These are phyloP conservation scores for Gavia stellata DNA, from an alignment of 2,113 vertebrate genomes.

Conservation along the genomic window DNA sequence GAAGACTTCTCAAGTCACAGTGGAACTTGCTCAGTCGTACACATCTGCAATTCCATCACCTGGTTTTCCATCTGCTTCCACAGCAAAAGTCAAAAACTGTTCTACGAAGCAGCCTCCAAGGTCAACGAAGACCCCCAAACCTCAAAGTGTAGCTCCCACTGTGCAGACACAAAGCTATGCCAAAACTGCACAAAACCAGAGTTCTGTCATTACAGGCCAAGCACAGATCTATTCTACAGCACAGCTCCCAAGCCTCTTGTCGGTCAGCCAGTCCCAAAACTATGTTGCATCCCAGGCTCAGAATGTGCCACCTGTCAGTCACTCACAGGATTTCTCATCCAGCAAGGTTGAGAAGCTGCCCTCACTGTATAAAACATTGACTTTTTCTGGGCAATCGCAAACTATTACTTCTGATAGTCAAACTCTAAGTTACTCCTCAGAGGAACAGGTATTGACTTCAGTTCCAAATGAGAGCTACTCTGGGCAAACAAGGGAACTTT, in stretches of 20 bases:
- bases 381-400: conserved; percentile 86
- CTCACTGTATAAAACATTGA: conserved; percentile 87
- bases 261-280: conserved; percentile 86
- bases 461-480: conserved; percentile 83
- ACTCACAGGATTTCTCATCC: conserved; percentile 84
- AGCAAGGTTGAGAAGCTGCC: conserved; percentile 87
- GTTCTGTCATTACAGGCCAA: conserved; percentile 89
- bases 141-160: conserved; percentile 78
- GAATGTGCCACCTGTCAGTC: conserved; percentile 80
- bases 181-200: conserved; percentile 87
- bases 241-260: conserved; percentile 87
- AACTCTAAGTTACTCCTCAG: conserved; percentile 84
- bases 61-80: conserved; percentile 78
- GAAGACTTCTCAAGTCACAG: conserved; percentile 81
- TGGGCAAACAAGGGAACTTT: conserved; percentile 83
- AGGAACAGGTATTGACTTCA: conserved; percentile 77
- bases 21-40: conserved; percentile 84
- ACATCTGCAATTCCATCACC: conserved; percentile 79
- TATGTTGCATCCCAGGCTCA: conserved; percentile 82
- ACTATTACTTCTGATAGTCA: conserved; percentile 82
- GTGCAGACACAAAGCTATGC: conserved; percentile 87
- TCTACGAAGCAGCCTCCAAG: conserved; percentile 80
- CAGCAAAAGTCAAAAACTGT: conserved; percentile 82
- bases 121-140: conserved; percentile 77
- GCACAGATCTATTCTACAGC: conserved; percentile 86